A percentile compares a stretch with the other conserved stretches of the same genome.
Conservation (phyloP, 2,113 vertebrate species). For the Paratilapia polleni region DNA sequence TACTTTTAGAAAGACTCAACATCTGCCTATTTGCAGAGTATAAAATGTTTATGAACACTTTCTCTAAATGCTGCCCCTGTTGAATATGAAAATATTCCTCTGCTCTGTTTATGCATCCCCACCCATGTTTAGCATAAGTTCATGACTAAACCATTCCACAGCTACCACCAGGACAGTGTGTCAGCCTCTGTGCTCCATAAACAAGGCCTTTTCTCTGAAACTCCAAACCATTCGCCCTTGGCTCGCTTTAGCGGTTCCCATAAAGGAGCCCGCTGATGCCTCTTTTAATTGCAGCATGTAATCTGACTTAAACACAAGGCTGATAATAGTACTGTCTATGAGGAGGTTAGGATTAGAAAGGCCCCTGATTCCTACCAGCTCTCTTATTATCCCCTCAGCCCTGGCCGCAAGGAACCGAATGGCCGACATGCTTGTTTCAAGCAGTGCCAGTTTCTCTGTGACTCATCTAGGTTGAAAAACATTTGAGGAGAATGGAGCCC, state of each 20-base stretch:
- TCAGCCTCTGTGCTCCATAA: conserved; percentile 54
- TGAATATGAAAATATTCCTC: conserved; percentile 70
- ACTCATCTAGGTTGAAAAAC: conserved; percentile 75
- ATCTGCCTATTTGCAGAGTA: conserved; percentile 18
- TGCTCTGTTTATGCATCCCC: conserved; percentile 74
- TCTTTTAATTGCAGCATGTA: conserved; percentile 78
- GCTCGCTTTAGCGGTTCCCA: conserved; percentile 47
- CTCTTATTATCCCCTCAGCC: conserved; percentile 80
- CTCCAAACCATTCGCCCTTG: conserved; percentile 41
- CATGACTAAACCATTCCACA: conserved; percentile 71
- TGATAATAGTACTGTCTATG: conserved; percentile 75
- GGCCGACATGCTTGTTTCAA: conserved; percentile 71
- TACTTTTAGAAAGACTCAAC: conserved; percentile 18
- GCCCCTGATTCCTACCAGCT: conserved; percentile 68
- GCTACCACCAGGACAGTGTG: conserved; percentile 47
- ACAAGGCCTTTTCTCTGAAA: conserved; percentile 47
- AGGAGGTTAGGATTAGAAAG: conserved; percentile 74
- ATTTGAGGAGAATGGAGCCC: conserved; percentile 72
- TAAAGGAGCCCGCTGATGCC: conserved; percentile 60
- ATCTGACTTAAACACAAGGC: conserved; percentile 78
- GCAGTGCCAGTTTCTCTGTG: conserved; percentile 69
- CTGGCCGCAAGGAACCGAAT: conserved; percentile 67
- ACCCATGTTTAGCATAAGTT: conserved; percentile 74
- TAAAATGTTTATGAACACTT: conserved; percentile 34
- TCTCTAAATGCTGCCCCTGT: conserved; percentile 11